A percentile compares a stretch with the other conserved stretches of the same genome.
phyloP scores from a whole-genome alignment of 2,113 vertebrate genomes.

The Mustela lutreola region DNA sequence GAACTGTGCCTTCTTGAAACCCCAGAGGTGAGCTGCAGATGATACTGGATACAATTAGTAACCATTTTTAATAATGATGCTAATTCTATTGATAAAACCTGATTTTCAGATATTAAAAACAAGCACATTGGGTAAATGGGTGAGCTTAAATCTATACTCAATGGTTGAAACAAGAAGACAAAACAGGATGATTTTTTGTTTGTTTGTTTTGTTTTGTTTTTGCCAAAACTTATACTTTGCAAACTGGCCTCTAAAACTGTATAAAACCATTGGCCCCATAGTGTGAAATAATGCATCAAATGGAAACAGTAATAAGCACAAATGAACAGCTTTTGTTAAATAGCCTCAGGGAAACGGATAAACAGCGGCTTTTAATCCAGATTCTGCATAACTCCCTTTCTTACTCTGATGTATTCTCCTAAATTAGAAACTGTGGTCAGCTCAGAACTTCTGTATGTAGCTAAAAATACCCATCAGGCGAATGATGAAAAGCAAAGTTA shows the following conservation, averaged over 20 bases:
- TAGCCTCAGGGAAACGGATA: neutral
- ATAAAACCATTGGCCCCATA: slow-evolving; percentile 16
- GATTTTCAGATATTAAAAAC: slow-evolving; percentile 55
- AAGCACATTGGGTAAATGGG: neutral
- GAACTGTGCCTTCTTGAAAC: slow-evolving; percentile 13
- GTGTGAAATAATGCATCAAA: slow-evolving; percentile 25
- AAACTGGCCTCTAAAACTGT: slow-evolving; percentile 64
- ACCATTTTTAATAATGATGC: neutral
- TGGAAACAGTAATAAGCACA: slow-evolving; percentile 31
- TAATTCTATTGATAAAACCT: slow-evolving; percentile 12
- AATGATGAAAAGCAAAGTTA: slow-evolving; percentile 20
- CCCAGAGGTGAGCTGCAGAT: neutral
- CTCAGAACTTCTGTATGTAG: neutral
- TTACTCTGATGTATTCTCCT: slow-evolving; percentile 29
- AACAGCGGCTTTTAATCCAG: slow-evolving; percentile 20
- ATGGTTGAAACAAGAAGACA: slow-evolving; percentile 34
- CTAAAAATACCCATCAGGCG: neutral
- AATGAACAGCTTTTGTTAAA: neutral
- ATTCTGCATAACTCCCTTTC: slow-evolving; percentile 23
- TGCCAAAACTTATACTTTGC: slow-evolving; percentile 59
- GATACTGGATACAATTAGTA: neutral
- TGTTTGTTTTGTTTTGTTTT: neutral
- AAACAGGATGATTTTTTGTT: neutral
- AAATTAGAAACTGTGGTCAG: slow-evolving; percentile 39
- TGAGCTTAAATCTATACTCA: slow-evolving; percentile 10